Evolutionary conservation across 2,113 vertebrate genomes (phyloP), one percentile per base, ranked within the genome.

Genomic region (Rhineura floridana): DNA sequence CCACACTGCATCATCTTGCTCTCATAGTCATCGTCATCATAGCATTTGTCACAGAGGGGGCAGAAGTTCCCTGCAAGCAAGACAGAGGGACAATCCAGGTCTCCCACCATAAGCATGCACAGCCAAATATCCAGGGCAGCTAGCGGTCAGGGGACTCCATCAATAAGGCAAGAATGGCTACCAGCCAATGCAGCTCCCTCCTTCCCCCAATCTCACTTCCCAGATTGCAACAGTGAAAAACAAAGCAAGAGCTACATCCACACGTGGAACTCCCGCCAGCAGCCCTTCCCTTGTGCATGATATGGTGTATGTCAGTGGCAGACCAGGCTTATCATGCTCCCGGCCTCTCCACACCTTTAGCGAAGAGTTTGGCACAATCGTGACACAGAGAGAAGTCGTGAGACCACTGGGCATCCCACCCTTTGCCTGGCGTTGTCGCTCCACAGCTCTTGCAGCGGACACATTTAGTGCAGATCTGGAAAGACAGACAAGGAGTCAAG

Each of bases 341-440:
- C 78, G 28, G 46, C 3, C 1, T 3, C 28, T 13, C 88, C 6
- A 0, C 93, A 99, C 99, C 98, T 98, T 99, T 99, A 94, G 98
- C 98, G 91, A 98, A 98, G 91, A 98, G 98, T 97, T 99, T 99
- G 97, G 98, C 98, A 98, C 99, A 99, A 85, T 99, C 98, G 2
- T 99, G 99, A 97, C 99, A 99, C 93, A 99, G 97, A 15, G 99
- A 99, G 93, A 99, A 99, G 95, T 99, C 99, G 39, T 99, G 99
- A 93, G 99, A 99, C 99, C 99, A 99, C 96, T 99, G 98, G 25
- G 99, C 99, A 63, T 99, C 98, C 98, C 98, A 99, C 75, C 98
- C 98, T 94, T 99, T 99, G 93, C 99, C 99, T 23, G 99, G 99
- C 33, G 99, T 99, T 33, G 98, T 99, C 17, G 99, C 97, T 72